These are phyloP conservation scores for Diaphora mendica DNA, from an alignment of 2,888 invertebrate species.

Conservation along the genomic window DNA sequence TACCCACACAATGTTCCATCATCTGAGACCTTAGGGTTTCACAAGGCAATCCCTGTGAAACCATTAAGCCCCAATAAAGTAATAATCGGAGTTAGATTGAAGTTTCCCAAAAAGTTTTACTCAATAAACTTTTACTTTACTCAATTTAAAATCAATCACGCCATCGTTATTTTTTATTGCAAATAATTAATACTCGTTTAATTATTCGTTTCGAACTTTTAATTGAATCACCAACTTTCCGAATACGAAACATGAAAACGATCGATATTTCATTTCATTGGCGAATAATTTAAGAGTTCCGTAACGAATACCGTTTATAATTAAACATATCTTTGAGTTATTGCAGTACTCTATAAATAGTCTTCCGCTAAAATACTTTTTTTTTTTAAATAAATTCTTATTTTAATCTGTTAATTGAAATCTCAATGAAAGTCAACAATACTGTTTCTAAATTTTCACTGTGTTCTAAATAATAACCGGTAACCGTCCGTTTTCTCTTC, in stretches of 20 bases:
- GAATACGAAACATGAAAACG: slow-evolving; percentile 40
- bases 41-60: neutral
- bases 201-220: slow-evolving; percentile 49
- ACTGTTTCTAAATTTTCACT: neutral
- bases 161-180: neutral
- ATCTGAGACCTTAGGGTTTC: too few relatives aligned
- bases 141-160: neutral
- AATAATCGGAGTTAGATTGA: neutral
- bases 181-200: slow-evolving; percentile 22
- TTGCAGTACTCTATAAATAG: slow-evolving; percentile 16
- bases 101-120: neutral
- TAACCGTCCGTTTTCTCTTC: too few relatives aligned
- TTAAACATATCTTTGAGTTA: slow-evolving; percentile 29
- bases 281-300: slow-evolving; percentile 44
- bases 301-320: slow-evolving; percentile 32
- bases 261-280: slow-evolving; percentile 50
- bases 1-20: too few relatives aligned
- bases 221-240: slow-evolving; percentile 51
- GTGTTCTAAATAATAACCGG: too few relatives aligned
- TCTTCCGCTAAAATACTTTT: neutral
- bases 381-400: neutral
- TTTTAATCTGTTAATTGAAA: neutral
- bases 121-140: neutral
- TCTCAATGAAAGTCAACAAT: neutral
- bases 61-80: neutral